Percentiles rank a stretch among this genome's conserved stretches.
phyloP scores from a whole-genome alignment of 2,888 invertebrate species.

The Smittia sp. region DNA sequence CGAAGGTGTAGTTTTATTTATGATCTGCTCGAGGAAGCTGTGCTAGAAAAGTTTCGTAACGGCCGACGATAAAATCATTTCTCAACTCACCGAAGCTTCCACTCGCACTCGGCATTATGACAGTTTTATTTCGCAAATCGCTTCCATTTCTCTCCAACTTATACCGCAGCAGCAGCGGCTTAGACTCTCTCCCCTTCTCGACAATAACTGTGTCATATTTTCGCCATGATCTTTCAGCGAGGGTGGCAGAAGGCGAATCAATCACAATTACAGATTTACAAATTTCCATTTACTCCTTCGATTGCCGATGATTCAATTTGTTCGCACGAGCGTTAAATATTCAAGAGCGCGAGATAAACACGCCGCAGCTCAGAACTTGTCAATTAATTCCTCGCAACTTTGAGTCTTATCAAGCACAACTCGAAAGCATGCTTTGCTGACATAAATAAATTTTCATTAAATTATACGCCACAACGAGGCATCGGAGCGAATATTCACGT shows the following conservation, averaged over 20 bases:
- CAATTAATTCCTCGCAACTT: constrained; percentile 3
- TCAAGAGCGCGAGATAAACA: not conserved
- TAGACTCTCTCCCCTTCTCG: too few relatives aligned
- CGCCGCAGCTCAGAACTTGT: not conserved
- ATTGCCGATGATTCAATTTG: too few relatives aligned
- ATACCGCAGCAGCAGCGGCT: too few relatives aligned
- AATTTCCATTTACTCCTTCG: constrained; percentile 14
- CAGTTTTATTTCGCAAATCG: too few relatives aligned
- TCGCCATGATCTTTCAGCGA: not conserved
- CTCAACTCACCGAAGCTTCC: too few relatives aligned
- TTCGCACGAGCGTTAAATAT: too few relatives aligned
- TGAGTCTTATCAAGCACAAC: constrained; percentile 1
- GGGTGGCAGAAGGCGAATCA: constrained; percentile 32
- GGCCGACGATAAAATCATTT: too few relatives aligned
- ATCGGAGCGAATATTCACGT: not conserved
- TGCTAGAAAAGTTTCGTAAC: too few relatives aligned
- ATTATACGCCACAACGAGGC: constrained; percentile 23
- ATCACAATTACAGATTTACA: constrained; percentile 35
- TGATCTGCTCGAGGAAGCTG: too few relatives aligned
- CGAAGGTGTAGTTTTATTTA: not conserved
- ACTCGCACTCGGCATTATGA: too few relatives aligned
- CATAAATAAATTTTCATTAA: constrained; percentile 41
- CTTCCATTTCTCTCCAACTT: too few relatives aligned
- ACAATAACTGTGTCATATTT: not conserved
- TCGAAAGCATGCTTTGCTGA: not conserved